These are phyloP conservation scores for Agriopis leucophaearia DNA, from an alignment of 2,888 invertebrate species.

Conservation along the genomic window DNA sequence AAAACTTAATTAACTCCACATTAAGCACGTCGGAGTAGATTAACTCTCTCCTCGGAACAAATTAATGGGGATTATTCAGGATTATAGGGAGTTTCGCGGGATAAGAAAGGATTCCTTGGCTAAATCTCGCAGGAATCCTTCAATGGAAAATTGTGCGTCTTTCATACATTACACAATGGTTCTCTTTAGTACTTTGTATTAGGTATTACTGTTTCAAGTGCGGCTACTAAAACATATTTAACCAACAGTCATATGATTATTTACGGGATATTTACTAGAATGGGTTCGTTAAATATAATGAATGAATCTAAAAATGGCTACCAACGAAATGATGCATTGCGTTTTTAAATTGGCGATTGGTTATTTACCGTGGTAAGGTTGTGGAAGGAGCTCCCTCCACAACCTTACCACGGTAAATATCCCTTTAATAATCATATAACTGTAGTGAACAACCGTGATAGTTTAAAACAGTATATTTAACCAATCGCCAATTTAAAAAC, in stretches of 20 bases:
- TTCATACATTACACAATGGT: neutral
- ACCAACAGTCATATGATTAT: too few relatives aligned
- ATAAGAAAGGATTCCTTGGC: constrained; percentile 20
- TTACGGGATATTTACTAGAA: too few relatives aligned
- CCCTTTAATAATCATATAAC: too few relatives aligned
- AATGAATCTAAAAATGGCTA: neutral
- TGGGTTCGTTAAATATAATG: constrained; percentile 45
- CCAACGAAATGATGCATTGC: neutral
- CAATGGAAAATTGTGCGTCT: constrained; percentile 40
- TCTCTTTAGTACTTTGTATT: neutral
- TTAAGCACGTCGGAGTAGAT: constrained; percentile 77
- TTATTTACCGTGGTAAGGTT: too few relatives aligned
- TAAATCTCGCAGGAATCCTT: constrained; percentile 14
- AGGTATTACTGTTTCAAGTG: too few relatives aligned
- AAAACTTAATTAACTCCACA: constrained; percentile 80
- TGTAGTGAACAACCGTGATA: too few relatives aligned
- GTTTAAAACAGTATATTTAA: too few relatives aligned
- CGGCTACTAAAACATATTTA: too few relatives aligned
- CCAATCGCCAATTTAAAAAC: neutral
- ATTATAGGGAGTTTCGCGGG: constrained; percentile 62
- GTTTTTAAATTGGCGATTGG: neutral
- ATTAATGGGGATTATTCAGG: constrained; percentile 77
- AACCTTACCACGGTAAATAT: too few relatives aligned
- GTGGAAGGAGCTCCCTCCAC: too few relatives aligned
- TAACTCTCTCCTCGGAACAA: constrained; percentile 76